These are phyloP conservation scores for Nerophis lumbriciformis DNA, from an alignment of 2,113 vertebrate species.

Conservation along the genomic window DNA sequence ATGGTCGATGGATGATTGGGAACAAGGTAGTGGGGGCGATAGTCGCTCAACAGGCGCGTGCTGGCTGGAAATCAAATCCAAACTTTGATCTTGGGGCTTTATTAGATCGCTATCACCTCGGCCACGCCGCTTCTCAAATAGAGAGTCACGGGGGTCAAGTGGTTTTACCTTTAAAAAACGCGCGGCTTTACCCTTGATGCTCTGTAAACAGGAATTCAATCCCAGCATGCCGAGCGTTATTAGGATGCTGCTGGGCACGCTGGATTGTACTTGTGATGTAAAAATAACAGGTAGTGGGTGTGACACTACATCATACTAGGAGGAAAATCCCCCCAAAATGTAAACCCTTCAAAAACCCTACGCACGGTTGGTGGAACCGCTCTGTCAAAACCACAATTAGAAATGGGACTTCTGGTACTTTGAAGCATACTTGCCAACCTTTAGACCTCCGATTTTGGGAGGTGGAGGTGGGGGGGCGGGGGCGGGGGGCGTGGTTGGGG, in stretches of 20 bases:
- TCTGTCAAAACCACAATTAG: too few species aligned
- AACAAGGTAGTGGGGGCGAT: not conserved
- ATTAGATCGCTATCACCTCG: conserved; percentile 55
- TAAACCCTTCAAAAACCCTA: too few species aligned
- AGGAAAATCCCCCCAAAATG: too few species aligned
- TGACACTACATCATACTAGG: too few species aligned
- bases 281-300: too few species aligned
- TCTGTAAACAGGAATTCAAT: conserved; percentile 52
- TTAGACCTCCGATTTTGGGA: too few species aligned
- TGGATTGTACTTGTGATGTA: too few species aligned
- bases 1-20: conserved; percentile 54
- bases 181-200: conserved; percentile 47
- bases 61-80: conserved; percentile 63
- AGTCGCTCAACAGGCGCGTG: conserved; percentile 37
- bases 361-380: too few species aligned
- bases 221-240: conserved; percentile 16
- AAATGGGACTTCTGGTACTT: too few species aligned
- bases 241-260: conserved; percentile 20
- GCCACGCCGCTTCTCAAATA: conserved; percentile 38
- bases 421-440: too few species aligned
- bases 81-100: conserved; percentile 68
- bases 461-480: too few species aligned
- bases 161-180: conserved; percentile 51
- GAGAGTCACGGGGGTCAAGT: conserved; percentile 53
- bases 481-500: too few species aligned